phyloP scores from a whole-genome alignment of 2,888 invertebrate genomes.

The Idaea aversata region DNA sequence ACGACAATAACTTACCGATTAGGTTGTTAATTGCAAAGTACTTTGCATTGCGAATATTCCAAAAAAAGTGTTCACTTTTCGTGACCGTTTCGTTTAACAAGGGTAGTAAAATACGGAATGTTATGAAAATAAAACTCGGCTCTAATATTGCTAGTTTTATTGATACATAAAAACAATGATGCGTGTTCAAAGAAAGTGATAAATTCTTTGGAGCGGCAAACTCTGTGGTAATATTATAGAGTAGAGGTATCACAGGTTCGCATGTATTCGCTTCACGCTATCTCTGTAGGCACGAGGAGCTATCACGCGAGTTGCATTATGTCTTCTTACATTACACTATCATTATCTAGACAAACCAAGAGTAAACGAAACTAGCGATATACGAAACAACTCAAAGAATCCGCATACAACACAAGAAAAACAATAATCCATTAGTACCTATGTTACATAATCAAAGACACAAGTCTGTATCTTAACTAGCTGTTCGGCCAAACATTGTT shows the following conservation, averaged over 20 bases:
- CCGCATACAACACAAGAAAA: neutral
- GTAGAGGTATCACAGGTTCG: constrained; percentile 39
- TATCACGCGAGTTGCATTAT: constrained; percentile 35
- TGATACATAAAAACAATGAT: constrained; percentile 29
- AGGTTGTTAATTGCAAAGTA: neutral
- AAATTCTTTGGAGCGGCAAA: constrained; percentile 34
- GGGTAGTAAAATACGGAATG: constrained; percentile 10
- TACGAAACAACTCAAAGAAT: neutral
- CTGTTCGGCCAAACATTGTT: too few relatives aligned
- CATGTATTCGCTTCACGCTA: constrained; percentile 39
- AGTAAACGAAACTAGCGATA: constrained; percentile 12
- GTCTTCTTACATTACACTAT: constrained; percentile 21
- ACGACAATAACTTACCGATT: constrained; percentile 32
- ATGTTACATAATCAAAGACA: neutral
- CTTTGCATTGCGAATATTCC: neutral
- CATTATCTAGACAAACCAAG: constrained; percentile 31
- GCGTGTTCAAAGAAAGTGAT: constrained; percentile 43
- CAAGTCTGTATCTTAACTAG: too few relatives aligned
- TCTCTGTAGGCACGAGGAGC: constrained; percentile 30
- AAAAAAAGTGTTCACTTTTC: neutral
- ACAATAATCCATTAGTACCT: neutral
- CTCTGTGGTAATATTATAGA: constrained; percentile 32
- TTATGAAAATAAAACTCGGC: neutral
- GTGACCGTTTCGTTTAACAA: neutral
- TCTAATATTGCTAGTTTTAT: constrained; percentile 12